Evolutionary conservation across 2,113 vertebrate species (phyloP).

Genomic region (Glaucidium brasilianum): DNA sequence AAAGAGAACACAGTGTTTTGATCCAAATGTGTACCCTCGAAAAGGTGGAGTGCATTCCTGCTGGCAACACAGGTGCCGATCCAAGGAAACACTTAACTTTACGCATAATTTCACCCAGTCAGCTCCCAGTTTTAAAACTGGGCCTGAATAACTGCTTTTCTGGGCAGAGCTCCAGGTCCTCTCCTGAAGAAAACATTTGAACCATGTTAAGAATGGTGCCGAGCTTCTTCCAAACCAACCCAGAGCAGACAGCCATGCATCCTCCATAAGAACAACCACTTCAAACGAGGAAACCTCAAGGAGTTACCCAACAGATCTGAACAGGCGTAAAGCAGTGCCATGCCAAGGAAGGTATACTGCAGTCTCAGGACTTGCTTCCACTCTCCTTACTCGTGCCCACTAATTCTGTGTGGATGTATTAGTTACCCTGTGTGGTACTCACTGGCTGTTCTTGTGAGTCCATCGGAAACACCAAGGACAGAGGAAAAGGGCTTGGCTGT

Average conservation of each 20-base stretch:
- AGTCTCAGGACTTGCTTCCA: neutral
- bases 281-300: neutral
- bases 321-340: accelerated
- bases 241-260: neutral
- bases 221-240: neutral
- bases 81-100: neutral
- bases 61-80: neutral
- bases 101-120: neutral
- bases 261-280: neutral
- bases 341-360: neutral
- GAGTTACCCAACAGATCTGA: neutral
- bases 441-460: accelerated
- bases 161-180: neutral
- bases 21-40: neutral
- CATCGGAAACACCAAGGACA: neutral
- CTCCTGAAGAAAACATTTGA: neutral
- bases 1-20: neutral
- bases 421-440: accelerated
- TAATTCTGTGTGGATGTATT: accelerated
- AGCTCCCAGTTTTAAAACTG: neutral
- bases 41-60: neutral
- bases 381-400: neutral
- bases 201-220: neutral
- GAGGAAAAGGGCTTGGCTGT: neutral
- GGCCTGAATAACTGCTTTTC: neutral